These are phyloP conservation scores for Autographa pulchrina DNA, from an alignment of 2,888 invertebrate species.

Conservation along the genomic window DNA sequence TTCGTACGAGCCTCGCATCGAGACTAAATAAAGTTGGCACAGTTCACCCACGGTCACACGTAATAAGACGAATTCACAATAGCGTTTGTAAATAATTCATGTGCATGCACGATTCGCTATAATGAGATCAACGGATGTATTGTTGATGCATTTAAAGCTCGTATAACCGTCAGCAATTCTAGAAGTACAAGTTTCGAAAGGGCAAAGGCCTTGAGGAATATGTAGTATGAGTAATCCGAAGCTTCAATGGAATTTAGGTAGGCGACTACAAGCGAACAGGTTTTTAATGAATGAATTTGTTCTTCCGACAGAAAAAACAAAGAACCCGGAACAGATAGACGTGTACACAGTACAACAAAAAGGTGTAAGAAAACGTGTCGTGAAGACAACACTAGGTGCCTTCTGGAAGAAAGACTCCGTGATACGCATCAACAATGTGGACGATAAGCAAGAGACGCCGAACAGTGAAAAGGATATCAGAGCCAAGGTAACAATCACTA, in stretches of 20 bases:
- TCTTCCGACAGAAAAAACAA: constrained; percentile 91
- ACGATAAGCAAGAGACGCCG: constrained; percentile 92
- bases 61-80: constrained; percentile 70
- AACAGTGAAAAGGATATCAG: constrained; percentile 92
- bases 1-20: constrained; percentile 63
- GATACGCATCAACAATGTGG: constrained; percentile 93
- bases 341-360: constrained; percentile 91
- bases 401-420: constrained; percentile 92
- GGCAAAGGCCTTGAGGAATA: constrained; percentile 61
- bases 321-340: constrained; percentile 92
- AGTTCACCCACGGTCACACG: constrained; percentile 69
- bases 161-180: constrained; percentile 53
- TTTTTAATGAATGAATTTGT: constrained; percentile 43
- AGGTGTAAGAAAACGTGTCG: constrained; percentile 90
- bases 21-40: constrained; percentile 77
- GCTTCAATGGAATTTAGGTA: constrained; percentile 47
- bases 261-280: constrained; percentile 37
- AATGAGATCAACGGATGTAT: constrained; percentile 64
- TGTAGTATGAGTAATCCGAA: constrained; percentile 42
- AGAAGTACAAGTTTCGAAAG: constrained; percentile 59
- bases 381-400: constrained; percentile 90
- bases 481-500: constrained; percentile 88
- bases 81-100: constrained; percentile 81
- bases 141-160: constrained; percentile 66
- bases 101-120: constrained; percentile 57